Base-by-base conservation (phyloP, 2,797 vertebrate genomes). In the Micropoecilia bifurca region DNA sequence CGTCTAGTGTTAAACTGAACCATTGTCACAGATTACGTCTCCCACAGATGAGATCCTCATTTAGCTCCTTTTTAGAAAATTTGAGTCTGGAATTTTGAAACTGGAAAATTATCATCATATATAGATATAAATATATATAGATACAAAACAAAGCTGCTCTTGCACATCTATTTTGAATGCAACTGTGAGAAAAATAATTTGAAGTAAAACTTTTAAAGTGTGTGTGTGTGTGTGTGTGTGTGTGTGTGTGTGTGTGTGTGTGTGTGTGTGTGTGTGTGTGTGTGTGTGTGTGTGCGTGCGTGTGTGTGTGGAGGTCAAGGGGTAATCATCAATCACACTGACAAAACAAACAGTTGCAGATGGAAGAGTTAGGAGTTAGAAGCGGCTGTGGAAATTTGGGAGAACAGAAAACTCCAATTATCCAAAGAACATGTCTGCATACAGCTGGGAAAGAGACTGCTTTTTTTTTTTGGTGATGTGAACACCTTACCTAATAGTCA, bases 401-500 rank as follows among this genome's bases (percentile, higher is more conserved):
- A 83, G 77, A 85, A 73, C 13, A 81, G 48, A 87, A 76, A 50
- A 90, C 87, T 81, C 9, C 73, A 78, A 90, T 87, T 10, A 83
- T 83, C 71, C 79, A 66, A 91, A 75, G 68, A 75, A 18, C 53
- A 84, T 82, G 83, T 90, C 89, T 77, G 71, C 79, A 87, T 78
- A 83, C 87, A 72, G 87, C 86, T 85, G 77, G 81, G 81, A 88
- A 88, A 85, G 77, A 80, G 75, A 82, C 76, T 86, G 84, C 82
- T 77, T 79, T 83, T 86, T 91, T 46, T 47, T 47, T 46, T 47
- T 16, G 46, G 87, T 89, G 85, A 90, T 92, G 87, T 89, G 84
- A 89, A 89, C 73, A 75, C 79, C 77, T 93, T 94, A 92, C 55
- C 80, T 91, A 95, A 95, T 68, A 79, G 76, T 91, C 87, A 90